A percentile compares a stretch with the other conserved stretches of the same genome.
phyloP scores from a whole-genome alignment of 2,888 invertebrate species.

The Ganaspis brasiliensis region DNA sequence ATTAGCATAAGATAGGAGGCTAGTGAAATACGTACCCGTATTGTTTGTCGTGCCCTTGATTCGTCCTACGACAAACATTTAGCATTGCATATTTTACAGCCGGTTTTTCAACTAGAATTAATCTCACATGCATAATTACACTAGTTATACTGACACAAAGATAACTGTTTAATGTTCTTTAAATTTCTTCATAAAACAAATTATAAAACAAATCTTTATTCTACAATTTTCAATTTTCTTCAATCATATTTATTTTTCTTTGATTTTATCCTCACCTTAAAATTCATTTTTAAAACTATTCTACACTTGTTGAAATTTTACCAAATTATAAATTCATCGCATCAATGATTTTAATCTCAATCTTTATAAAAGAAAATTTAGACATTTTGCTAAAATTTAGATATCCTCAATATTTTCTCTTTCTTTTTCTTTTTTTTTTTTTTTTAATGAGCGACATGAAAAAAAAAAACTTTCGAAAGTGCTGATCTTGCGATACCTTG shows the following conservation, averaged over 20 bases:
- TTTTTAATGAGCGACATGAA: constrained; percentile 18
- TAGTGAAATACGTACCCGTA: constrained; percentile 28
- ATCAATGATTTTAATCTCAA: no score
- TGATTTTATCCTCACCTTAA: no score
- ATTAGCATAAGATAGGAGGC: constrained; percentile 4
- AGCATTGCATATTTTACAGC: constrained; percentile 31
- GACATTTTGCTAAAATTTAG: no score
- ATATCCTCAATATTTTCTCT: no score
- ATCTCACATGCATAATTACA: constrained; percentile 10
- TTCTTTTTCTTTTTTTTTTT: no score
- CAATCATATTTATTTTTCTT: neutral
- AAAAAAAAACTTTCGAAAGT: constrained; percentile 43
- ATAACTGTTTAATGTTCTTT: neutral
- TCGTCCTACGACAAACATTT: constrained; percentile 4
- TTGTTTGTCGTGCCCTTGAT: constrained; percentile 37
- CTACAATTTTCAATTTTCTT: neutral
- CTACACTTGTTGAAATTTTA: no score
- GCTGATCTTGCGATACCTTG: constrained; percentile 34
- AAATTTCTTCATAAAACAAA: neutral
- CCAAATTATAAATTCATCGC: no score
- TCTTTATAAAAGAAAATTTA: no score
- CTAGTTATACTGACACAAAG: neutral
- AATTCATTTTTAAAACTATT: no score
- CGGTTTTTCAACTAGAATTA: constrained; percentile 27
- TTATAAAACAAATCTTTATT: neutral